phyloP scores from a whole-genome alignment of 2,797 vertebrate genomes.

The Spheniscus humboldti region DNA sequence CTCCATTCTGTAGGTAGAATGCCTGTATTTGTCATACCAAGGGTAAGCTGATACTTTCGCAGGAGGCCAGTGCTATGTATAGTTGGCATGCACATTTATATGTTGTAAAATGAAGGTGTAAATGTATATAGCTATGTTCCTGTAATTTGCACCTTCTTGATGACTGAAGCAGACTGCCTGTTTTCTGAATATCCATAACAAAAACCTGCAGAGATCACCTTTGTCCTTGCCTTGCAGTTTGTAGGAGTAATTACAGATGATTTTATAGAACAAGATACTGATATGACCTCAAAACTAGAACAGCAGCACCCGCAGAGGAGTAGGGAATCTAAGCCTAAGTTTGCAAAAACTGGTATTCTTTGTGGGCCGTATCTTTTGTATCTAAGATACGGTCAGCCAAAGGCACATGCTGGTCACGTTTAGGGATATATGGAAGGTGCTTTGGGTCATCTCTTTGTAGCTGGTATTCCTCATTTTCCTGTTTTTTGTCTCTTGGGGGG shows the following conservation, averaged over 20 bases:
- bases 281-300: background rate
- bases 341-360: background rate
- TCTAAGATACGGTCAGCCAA: background rate
- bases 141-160: background rate
- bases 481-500: background rate
- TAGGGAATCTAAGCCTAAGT: background rate
- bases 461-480: background rate
- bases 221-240: background rate
- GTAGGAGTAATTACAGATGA: background rate
- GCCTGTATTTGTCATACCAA: background rate
- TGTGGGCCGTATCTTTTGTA: background rate
- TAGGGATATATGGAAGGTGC: background rate
- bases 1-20: background rate
- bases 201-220: slow-evolving; percentile 5
- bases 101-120: background rate
- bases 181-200: background rate
- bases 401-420: background rate
- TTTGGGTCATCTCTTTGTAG: background rate
- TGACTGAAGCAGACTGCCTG: background rate
- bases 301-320: background rate
- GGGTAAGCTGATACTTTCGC: background rate
- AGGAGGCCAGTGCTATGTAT: background rate
- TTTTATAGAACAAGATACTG: background rate
- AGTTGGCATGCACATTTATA: background rate
- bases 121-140: background rate